These are phyloP conservation scores for Coptodon bakossiorum DNA, from an alignment of 2,113 vertebrate species.

Conservation along the genomic window DNA sequence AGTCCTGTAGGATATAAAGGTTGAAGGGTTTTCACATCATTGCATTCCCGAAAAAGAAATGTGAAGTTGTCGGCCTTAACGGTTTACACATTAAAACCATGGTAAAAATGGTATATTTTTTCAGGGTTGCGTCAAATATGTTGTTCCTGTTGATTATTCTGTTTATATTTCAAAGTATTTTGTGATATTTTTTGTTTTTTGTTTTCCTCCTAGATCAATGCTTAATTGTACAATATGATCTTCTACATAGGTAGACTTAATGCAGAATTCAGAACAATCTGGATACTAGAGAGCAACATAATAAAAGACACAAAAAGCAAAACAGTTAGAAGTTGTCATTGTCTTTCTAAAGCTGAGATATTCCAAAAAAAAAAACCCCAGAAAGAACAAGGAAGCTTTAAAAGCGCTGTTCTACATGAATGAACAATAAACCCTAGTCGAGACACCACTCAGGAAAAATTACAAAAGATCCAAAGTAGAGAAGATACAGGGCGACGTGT, in stretches of 20 bases:
- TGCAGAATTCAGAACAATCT: background rate
- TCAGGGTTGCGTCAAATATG: background rate
- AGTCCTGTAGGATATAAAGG: conserved; percentile 75
- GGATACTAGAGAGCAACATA: background rate
- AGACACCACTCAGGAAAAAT: conserved; percentile 25
- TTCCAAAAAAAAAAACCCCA: fast-evolving
- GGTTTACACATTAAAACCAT: background rate
- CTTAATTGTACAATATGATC: background rate
- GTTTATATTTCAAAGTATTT: background rate
- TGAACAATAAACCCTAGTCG: background rate
- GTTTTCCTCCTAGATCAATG: background rate
- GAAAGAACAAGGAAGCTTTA: background rate
- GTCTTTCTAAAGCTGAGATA: background rate
- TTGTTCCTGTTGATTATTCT: background rate
- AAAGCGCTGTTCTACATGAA: conserved; percentile 10
- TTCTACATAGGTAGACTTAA: background rate
- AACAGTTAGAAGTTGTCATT: background rate
- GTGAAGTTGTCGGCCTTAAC: background rate
- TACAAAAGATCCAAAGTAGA: background rate
- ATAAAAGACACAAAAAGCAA: background rate
- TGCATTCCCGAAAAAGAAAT: background rate
- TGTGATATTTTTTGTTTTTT: background rate
- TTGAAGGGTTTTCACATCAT: background rate
- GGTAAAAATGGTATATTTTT: background rate
- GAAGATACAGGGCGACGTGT: conserved; percentile 9